A percentile compares a stretch with the other conserved stretches of the same genome.
phyloP scores from a whole-genome alignment of 2,888 invertebrate genomes.

The Sinentomon sp. region DNA sequence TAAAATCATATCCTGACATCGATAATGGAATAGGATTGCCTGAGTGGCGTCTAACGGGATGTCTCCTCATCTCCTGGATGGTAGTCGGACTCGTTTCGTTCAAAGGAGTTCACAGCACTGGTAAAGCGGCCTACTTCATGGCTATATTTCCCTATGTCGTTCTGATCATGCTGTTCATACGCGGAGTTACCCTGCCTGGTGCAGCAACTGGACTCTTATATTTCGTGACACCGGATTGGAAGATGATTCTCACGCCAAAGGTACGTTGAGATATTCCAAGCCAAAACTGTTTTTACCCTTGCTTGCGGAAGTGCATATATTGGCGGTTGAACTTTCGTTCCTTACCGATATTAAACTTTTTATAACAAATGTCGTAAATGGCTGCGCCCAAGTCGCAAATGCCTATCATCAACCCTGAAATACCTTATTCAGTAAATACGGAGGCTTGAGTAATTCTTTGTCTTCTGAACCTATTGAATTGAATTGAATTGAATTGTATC shows the following conservation, averaged over 20 bases:
- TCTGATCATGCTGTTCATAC: conserved; percentile 38
- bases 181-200: conserved; percentile 29
- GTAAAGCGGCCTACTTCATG: conserved; percentile 67
- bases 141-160: conserved; percentile 60
- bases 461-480: too few relatives aligned
- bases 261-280: conserved; percentile 24
- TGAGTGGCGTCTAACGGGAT: conserved; percentile 11
- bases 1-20: conserved; percentile 15
- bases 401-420: too few relatives aligned
- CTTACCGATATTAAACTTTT: too few relatives aligned
- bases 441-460: too few relatives aligned
- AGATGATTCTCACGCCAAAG: conserved; percentile 34
- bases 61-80: conserved; percentile 9
- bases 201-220: conserved; percentile 43
- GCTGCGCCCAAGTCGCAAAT: too few relatives aligned
- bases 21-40: conserved; percentile 17
- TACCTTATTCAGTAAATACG: too few relatives aligned
- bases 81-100: too few relatives aligned
- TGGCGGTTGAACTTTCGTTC: too few relatives aligned
- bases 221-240: conserved; percentile 53
- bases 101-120: too few relatives aligned
- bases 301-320: too few relatives aligned
- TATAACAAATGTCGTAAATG: too few relatives aligned
- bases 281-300: not conserved
- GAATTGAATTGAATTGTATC: too few relatives aligned